Evolutionary conservation across 2,888 invertebrate genomes (phyloP).

Genomic region (Melinaea marsaeus): DNA sequence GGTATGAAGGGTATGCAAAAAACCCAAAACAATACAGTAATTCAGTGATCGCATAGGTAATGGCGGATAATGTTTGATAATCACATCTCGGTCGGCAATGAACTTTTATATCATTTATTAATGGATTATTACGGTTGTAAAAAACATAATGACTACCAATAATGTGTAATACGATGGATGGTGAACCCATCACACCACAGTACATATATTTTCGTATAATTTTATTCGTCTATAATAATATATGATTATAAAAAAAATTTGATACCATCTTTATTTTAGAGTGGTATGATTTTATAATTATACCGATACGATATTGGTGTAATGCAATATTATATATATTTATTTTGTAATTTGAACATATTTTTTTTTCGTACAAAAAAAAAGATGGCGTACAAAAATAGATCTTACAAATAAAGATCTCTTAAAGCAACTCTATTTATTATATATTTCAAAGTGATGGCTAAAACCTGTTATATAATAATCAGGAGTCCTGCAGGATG

Average conservation of each 20-base stretch:
- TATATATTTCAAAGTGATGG: too few species aligned
- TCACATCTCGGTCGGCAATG: constrained; percentile 6
- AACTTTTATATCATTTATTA: constrained; percentile 16
- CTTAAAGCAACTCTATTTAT: too few species aligned
- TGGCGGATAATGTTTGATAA: background rate
- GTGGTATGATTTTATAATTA: constrained; percentile 35
- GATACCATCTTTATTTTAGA: constrained; percentile 33
- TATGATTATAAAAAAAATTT: constrained; percentile 42
- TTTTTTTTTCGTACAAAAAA: too few species aligned
- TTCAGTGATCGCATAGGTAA: background rate
- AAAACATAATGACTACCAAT: constrained; percentile 50
- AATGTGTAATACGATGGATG: constrained; percentile 47
- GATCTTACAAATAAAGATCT: too few species aligned
- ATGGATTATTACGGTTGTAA: constrained; percentile 19
- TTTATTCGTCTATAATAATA: constrained; percentile 38
- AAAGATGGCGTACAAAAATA: too few species aligned
- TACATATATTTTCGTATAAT: constrained; percentile 24
- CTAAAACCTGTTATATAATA: too few species aligned
- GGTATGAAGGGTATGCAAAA: too few species aligned
- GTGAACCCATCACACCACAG: constrained; percentile 29
- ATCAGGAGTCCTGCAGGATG: too few species aligned
- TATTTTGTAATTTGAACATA: too few species aligned
- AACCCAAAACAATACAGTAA: too few species aligned
- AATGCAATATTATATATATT: too few species aligned
- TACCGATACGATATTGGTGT: constrained; percentile 4